phyloP scores from a whole-genome alignment of 2,113 vertebrate genomes.

The Oreochromis aureus region DNA sequence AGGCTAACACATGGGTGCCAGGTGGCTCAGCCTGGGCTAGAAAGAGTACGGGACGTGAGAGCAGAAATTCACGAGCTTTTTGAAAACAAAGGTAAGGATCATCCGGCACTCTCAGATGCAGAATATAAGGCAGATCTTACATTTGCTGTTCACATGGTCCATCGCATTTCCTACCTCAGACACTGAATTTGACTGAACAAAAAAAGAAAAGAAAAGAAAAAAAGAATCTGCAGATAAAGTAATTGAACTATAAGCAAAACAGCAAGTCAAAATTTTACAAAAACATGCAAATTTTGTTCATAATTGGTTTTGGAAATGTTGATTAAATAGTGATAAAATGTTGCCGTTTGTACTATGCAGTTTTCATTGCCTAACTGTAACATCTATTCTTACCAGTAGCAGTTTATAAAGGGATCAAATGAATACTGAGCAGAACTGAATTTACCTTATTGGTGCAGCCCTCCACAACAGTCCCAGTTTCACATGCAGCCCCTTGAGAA shows the following conservation, averaged over 20 bases:
- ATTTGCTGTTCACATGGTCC: background rate
- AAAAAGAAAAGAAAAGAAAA: background rate
- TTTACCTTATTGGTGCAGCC: background rate
- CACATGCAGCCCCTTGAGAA: background rate
- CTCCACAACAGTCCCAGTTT: background rate
- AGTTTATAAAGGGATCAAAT: background rate
- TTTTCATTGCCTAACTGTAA: background rate
- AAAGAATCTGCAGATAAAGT: background rate
- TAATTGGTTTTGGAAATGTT: background rate
- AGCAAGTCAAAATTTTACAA: background rate
- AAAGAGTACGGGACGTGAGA: background rate
- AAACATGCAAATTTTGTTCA: background rate
- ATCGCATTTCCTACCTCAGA: background rate
- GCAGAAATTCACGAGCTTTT: background rate
- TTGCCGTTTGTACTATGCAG: background rate
- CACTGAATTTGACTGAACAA: background rate
- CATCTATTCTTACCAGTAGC: background rate
- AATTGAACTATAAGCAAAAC: background rate
- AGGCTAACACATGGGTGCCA: background rate
- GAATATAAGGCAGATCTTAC: background rate
- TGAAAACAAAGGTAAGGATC: background rate
- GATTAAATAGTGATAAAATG: background rate
- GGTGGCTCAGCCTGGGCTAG: background rate
- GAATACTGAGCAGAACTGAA: background rate
- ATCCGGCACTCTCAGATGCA: background rate